phyloP scores from a whole-genome alignment of 2,888 invertebrate species.

The Mesorhabditis sp. region DNA sequence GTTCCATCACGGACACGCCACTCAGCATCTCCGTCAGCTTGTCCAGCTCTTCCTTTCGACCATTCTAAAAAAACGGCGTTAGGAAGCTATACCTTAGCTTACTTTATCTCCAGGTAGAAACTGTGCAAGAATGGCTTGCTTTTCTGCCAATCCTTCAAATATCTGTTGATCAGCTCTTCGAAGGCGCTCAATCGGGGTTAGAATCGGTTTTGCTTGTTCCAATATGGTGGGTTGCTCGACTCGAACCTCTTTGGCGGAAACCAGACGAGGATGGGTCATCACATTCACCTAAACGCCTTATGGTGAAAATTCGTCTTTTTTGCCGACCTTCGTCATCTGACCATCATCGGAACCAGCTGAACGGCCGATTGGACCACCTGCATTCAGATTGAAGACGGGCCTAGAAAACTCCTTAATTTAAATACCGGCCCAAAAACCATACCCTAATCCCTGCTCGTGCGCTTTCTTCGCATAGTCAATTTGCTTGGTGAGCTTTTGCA shows the following conservation, averaged over 20 bases:
- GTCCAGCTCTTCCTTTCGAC: slow-evolving; percentile 42
- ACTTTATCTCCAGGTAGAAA: slow-evolving; percentile 38
- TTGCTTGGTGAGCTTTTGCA: slow-evolving; percentile 47
- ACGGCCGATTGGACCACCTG: not conserved
- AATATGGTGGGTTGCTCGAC: slow-evolving; percentile 56
- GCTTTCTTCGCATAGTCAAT: slow-evolving; percentile 39
- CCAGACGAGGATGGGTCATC: slow-evolving; percentile 53
- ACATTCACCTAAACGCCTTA: slow-evolving; percentile 38
- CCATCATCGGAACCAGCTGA: slow-evolving; percentile 17
- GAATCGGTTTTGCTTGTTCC: slow-evolving; percentile 58
- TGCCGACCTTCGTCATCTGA: slow-evolving; percentile 31
- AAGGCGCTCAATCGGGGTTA: slow-evolving; percentile 59
- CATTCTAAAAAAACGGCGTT: slow-evolving; percentile 29
- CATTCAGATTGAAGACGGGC: not conserved
- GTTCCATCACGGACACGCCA: slow-evolving; percentile 78
- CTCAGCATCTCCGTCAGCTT: slow-evolving; percentile 81
- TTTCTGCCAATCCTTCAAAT: slow-evolving; percentile 41
- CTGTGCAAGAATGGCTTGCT: slow-evolving; percentile 49
- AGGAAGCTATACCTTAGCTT: slow-evolving; percentile 7
- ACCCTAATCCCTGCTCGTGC: slow-evolving; percentile 23
- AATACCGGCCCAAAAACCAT: not conserved
- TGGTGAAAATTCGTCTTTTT: not conserved
- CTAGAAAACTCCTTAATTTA: not conserved
- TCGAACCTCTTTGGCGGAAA: slow-evolving; percentile 53
- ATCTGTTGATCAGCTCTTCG: slow-evolving; percentile 57